Evolutionary conservation across 1,140 invertebrate species (phyloP).

Genomic region (Reticulitermes speratus): DNA sequence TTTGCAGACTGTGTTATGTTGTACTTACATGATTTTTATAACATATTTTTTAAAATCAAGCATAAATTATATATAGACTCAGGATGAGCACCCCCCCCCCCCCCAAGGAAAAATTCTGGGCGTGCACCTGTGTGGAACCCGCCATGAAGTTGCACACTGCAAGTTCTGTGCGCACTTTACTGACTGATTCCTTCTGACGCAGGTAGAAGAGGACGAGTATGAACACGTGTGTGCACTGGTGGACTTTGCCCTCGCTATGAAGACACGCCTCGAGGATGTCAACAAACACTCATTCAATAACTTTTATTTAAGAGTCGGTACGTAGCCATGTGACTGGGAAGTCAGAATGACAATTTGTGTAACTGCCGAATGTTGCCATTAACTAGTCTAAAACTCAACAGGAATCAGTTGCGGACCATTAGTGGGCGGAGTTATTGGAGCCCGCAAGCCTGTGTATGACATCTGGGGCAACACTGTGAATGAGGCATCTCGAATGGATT

Average conservation of each 20-base stretch:
- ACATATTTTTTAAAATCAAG: too few species aligned
- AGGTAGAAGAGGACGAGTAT: slow-evolving; percentile 52
- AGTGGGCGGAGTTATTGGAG: slow-evolving; percentile 96
- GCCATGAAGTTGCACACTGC: too few species aligned
- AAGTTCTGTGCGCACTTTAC: too few species aligned
- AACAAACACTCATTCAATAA: slow-evolving; percentile 98
- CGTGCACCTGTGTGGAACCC: too few species aligned
- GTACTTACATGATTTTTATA: too few species aligned
- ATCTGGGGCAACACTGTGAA: slow-evolving; percentile 98
- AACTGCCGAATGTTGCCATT: neutral
- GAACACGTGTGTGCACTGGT: slow-evolving; percentile 83
- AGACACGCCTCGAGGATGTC: slow-evolving; percentile 83
- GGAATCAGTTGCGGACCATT: slow-evolving; percentile 90
- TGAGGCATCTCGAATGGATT: slow-evolving; percentile 92
- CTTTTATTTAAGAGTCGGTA: slow-evolving; percentile 89
- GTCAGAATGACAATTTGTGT: neutral
- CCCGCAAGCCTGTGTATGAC: slow-evolving; percentile 96
- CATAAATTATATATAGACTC: too few species aligned
- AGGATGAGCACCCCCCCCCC: too few species aligned
- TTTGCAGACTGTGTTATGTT: too few species aligned
- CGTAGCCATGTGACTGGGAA: slow-evolving; percentile 29
- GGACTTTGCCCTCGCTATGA: slow-evolving; percentile 93
- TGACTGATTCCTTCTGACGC: neutral
- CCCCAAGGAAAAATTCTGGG: too few species aligned
- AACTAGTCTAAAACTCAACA: slow-evolving; percentile 41